Evolutionary conservation across 2,797 vertebrate genomes (phyloP).

Genomic region (Apogon hyalosoma): DNA sequence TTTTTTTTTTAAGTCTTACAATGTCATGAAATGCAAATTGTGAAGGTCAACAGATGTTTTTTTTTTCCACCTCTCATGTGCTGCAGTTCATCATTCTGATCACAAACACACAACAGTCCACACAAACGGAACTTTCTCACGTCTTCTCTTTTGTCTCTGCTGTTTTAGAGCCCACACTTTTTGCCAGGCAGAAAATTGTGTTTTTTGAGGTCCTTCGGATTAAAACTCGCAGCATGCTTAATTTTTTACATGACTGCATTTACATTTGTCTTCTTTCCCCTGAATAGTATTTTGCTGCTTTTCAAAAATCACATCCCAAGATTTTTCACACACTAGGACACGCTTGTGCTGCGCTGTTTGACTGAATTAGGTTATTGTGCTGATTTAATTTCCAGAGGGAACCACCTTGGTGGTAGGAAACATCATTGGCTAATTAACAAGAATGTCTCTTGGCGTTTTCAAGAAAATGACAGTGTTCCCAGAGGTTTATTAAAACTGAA

Average conservation of each 20-base stretch:
- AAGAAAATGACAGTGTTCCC: conserved; percentile 64
- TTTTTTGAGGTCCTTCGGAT: background rate
- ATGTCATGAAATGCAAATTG: conserved; percentile 39
- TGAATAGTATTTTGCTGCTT: background rate
- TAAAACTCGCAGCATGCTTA: conserved; percentile 3
- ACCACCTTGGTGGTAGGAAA: conserved; percentile 66
- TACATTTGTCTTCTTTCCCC: background rate
- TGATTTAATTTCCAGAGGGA: conserved; percentile 80
- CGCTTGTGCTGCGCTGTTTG: conserved; percentile 45
- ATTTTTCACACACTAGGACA: conserved; percentile 37
- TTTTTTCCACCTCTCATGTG: no score
- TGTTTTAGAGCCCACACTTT: background rate
- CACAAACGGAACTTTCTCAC: no score
- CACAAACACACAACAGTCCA: no score
- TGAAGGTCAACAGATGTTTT: background rate
- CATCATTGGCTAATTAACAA: conserved; percentile 78
- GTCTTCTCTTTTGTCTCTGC: no score
- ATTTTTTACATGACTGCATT: conserved; percentile 23
- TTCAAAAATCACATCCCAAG: conserved; percentile 21
- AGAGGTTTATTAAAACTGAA: conserved; percentile 55
- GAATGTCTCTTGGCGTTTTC: conserved; percentile 73
- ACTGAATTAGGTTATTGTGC: conserved; percentile 79
- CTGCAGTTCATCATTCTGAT: no score
- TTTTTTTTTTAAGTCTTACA: conserved; percentile 7
- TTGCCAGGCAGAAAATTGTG: background rate